A percentile compares a stretch with the other conserved stretches of the same genome.
phyloP scores from a whole-genome alignment of 2,797 vertebrate species.

The Aeoliscus strigatus region DNA sequence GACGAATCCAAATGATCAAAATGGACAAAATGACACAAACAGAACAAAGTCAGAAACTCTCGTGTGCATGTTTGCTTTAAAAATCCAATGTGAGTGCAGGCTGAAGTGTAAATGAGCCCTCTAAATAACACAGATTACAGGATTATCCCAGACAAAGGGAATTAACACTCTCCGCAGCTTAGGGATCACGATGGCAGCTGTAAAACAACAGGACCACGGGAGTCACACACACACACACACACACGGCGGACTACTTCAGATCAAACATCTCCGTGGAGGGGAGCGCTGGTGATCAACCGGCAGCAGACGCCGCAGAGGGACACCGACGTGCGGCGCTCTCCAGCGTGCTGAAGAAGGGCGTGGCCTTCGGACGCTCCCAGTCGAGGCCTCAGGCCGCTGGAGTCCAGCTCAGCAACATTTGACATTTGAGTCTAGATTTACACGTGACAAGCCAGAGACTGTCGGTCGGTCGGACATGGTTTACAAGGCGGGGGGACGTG shows the following conservation, averaged over 20 bases:
- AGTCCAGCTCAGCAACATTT: no score
- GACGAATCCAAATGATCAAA: no score
- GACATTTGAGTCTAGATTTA: no score
- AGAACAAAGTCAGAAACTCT: no score
- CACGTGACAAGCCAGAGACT: no score
- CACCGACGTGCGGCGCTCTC: conserved; percentile 70
- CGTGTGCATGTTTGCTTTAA: conserved; percentile 27
- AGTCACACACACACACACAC: no score
- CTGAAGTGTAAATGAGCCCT: conserved; percentile 74
- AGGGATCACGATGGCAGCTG: conserved; percentile 79
- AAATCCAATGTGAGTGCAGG: conserved; percentile 56
- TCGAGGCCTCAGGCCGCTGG: conserved; percentile 42
- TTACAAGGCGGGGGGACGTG: conserved; percentile 49
- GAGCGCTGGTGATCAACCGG: conserved; percentile 55
- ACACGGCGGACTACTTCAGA: no score
- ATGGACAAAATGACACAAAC: no score
- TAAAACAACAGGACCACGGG: conserved; percentile 73
- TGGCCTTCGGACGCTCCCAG: conserved; percentile 60
- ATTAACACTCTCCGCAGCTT: conserved; percentile 77
- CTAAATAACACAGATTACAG: conserved; percentile 79
- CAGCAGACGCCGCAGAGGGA: no score
- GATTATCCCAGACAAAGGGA: conserved; percentile 81
- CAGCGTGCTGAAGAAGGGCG: conserved; percentile 81
- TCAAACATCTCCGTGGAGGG: no score
- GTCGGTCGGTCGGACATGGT: no score